phyloP scores from a whole-genome alignment of 2,797 vertebrate species.

The Sphenopsis melanotis region DNA sequence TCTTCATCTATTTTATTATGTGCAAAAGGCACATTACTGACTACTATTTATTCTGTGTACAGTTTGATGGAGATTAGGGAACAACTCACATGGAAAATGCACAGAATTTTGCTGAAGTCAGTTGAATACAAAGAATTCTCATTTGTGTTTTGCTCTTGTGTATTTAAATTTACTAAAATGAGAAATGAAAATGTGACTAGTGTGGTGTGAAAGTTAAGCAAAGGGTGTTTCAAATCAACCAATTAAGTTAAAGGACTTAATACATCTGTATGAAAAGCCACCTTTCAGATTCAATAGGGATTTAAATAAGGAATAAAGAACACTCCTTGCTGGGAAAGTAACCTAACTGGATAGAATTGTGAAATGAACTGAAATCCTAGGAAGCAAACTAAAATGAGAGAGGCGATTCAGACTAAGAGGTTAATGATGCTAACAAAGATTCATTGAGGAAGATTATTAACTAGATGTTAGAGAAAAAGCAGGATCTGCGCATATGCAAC shows the following conservation, averaged over 20 bases:
- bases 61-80: constrained; percentile 34
- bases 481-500: neutral
- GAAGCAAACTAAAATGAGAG: neutral
- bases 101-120: constrained; percentile 6
- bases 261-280: neutral
- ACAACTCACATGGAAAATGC: constrained; percentile 29
- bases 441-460: neutral
- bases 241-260: neutral
- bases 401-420: neutral
- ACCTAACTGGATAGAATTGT: neutral
- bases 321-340: neutral
- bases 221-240: neutral
- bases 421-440: neutral
- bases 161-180: constrained; percentile 19
- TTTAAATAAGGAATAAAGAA: neutral
- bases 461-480: neutral
- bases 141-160: constrained; percentile 13
- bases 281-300: neutral
- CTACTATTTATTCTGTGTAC: neutral
- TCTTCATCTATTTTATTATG: neutral
- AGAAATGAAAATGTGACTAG: constrained; percentile 32
- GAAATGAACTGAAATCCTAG: neutral
- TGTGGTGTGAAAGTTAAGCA: constrained; percentile 16
- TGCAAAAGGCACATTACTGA: neutral
- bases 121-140: neutral